These are phyloP conservation scores for Galleria mellonella DNA, from an alignment of 1,140 invertebrate genomes.

Conservation along the genomic window DNA sequence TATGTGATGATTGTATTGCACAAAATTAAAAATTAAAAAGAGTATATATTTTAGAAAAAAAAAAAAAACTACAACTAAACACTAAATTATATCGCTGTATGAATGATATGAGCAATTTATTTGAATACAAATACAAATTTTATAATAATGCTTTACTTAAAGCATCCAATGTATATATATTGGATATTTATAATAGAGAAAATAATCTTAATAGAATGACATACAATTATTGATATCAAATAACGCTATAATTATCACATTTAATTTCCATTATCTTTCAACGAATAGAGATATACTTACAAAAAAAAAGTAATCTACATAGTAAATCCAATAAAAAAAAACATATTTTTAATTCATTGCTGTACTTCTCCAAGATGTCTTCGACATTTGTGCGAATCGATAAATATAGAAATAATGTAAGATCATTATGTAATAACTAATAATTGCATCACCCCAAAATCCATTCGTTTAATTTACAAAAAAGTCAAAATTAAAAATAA, in stretches of 20 bases:
- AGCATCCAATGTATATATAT: not conserved
- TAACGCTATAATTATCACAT: conserved; percentile 4
- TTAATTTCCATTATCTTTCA: not conserved
- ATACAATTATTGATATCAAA: not conserved
- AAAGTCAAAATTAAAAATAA: conserved; percentile 16
- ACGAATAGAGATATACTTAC: not conserved
- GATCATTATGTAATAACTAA: conserved; percentile 1
- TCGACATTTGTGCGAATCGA: conserved; percentile 4
- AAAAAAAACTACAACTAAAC: conserved; percentile 7
- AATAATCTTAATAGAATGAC: no score
- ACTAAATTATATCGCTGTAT: conserved; percentile 17
- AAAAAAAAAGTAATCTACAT: not conserved
- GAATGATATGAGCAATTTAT: conserved; percentile 16
- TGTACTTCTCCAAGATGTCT: no score
- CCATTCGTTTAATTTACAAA: conserved; percentile 7
- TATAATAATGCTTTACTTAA: not conserved
- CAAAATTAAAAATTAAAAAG: conserved; percentile 5
- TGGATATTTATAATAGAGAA: no score
- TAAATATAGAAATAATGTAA: not conserved
- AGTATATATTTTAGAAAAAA: conserved; percentile 4
- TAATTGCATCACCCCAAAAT: conserved; percentile 21
- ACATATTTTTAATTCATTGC: no score
- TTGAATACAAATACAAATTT: not conserved
- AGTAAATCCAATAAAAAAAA: no score
- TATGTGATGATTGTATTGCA: conserved; percentile 14